A percentile compares a stretch with the other conserved stretches of the same genome.
phyloP scores from a whole-genome alignment of 2,797 vertebrate genomes.

The Eidolon dupreanum region DNA sequence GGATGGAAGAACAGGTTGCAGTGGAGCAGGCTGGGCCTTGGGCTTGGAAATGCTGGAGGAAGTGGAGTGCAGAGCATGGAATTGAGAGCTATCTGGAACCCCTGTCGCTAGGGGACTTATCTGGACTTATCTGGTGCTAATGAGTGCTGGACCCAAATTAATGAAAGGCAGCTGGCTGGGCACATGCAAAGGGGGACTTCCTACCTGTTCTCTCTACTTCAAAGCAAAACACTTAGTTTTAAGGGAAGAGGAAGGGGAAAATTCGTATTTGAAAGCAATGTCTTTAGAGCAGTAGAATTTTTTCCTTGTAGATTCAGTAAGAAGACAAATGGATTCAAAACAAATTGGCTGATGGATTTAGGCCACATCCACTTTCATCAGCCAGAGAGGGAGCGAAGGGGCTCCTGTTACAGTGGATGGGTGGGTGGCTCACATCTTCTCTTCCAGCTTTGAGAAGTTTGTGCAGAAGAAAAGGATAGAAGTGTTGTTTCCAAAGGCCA shows the following conservation, averaged over 20 bases:
- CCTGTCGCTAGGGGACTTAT: background rate
- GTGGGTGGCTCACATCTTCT: background rate
- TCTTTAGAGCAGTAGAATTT: background rate
- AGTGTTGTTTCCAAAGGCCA: background rate
- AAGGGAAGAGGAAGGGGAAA: background rate
- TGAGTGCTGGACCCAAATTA: background rate
- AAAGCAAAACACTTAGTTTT: background rate
- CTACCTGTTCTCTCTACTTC: background rate
- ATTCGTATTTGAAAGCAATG: constrained; percentile 26
- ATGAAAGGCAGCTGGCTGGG: background rate
- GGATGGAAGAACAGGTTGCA: background rate
- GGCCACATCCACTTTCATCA: background rate
- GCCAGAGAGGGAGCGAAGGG: background rate
- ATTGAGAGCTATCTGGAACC: background rate
- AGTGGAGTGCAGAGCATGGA: too few relatives aligned
- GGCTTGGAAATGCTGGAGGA: background rate
- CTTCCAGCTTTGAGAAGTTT: background rate
- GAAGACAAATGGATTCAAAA: background rate
- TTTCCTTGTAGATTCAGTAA: background rate
- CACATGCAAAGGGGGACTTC: background rate
- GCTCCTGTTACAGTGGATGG: background rate
- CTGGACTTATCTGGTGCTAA: background rate
- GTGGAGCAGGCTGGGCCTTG: background rate
- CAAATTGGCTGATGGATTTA: constrained; percentile 1
- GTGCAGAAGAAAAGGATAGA: background rate